Conservation (phyloP, 2,797 vertebrate species). For the Etheostoma perlongum region DNA sequence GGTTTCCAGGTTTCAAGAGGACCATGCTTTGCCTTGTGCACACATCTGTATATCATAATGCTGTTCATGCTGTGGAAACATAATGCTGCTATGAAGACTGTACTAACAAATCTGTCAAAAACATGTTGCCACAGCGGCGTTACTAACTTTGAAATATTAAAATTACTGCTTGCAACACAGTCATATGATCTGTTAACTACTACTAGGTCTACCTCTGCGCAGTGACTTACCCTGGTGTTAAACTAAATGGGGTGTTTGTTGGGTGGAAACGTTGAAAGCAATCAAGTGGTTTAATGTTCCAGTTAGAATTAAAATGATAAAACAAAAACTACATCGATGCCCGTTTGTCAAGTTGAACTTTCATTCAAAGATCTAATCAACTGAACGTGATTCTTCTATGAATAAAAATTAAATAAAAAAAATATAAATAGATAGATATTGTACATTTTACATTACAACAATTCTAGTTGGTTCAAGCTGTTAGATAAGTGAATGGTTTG, state of each 20-base stretch:
- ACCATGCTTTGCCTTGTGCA: constrained; percentile 43
- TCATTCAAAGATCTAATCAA: not conserved
- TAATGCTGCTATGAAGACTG: constrained; percentile 23
- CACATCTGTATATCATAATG: not conserved
- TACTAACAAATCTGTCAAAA: not conserved
- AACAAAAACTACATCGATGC: constrained; percentile 22
- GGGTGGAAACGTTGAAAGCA: not conserved
- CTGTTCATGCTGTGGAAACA: constrained; percentile 22
- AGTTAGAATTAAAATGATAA: constrained; percentile 10
- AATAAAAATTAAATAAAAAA: too few species aligned
- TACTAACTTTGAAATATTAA: constrained; percentile 28
- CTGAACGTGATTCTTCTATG: too few species aligned
- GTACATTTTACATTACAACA: too few species aligned
- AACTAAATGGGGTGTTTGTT: not conserved
- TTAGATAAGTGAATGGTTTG: too few species aligned
- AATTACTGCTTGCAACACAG: constrained; percentile 27
- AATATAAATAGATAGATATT: too few species aligned
- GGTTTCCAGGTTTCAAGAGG: constrained; percentile 12
- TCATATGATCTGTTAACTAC: constrained; percentile 28
- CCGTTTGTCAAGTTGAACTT: constrained; percentile 15
- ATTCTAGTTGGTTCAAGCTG: too few species aligned
- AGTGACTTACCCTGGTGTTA: constrained; percentile 2
- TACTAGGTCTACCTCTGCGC: constrained; percentile 49
- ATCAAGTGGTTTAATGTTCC: not conserved
- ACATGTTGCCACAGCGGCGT: not conserved